Conservation (phyloP, 2,113 vertebrate species). For the Varanus salvator region DNA sequence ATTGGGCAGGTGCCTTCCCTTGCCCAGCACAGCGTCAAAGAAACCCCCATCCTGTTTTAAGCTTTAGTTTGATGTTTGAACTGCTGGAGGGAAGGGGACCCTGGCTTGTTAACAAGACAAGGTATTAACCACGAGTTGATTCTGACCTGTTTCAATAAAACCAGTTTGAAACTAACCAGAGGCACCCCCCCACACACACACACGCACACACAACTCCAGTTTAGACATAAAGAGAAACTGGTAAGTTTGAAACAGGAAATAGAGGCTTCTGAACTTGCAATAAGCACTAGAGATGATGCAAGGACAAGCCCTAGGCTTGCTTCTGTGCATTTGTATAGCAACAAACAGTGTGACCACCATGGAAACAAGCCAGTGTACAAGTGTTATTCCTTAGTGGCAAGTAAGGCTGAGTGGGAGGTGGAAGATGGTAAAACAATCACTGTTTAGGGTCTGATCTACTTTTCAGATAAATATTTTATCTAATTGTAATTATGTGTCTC, state of each 20-base stretch:
- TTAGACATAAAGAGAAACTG: background rate
- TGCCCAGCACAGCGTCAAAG: background rate
- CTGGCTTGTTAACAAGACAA: background rate
- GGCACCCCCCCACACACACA: too few species aligned
- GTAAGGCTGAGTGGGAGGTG: background rate
- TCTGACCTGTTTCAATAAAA: background rate
- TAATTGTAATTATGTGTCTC: constrained; percentile 35
- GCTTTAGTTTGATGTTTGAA: background rate
- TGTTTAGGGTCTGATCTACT: constrained; percentile 55
- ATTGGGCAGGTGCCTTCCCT: background rate
- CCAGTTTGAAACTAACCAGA: background rate
- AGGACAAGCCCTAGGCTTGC: too few species aligned
- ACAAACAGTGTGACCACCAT: background rate
- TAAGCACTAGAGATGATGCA: background rate
- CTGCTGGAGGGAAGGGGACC: background rate
- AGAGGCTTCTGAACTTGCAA: background rate
- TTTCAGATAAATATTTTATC: constrained; percentile 30
- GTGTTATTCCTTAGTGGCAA: constrained; percentile 61
- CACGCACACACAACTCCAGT: too few species aligned
- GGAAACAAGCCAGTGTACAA: constrained; percentile 42
- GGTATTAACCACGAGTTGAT: background rate
- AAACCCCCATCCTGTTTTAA: background rate
- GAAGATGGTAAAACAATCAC: constrained; percentile 55
- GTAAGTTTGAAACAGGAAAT: background rate
- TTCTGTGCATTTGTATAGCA: background rate